Percentiles rank a stretch among this genome's conserved stretches.
Evolutionary conservation across 2,888 invertebrate genomes (phyloP).

Genomic region (Drosophila borborema): DNA sequence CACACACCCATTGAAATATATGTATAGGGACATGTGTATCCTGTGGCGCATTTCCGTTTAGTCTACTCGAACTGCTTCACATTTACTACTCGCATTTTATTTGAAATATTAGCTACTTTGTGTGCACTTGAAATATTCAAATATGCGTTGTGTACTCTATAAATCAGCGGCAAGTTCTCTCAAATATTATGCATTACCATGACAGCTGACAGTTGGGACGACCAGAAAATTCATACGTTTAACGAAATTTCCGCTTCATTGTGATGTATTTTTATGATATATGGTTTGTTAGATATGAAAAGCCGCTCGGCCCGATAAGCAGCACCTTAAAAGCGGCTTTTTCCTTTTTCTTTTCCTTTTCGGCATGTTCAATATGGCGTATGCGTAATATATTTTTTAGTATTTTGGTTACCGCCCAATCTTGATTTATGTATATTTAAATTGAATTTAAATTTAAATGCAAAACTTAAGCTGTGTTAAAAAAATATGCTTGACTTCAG

Average conservation of each 20-base stretch:
- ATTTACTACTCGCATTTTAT: slow-evolving; percentile 55
- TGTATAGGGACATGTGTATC: slow-evolving; percentile 16
- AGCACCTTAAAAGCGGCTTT: slow-evolving; percentile 21
- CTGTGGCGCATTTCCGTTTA: slow-evolving; percentile 14
- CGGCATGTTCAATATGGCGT: slow-evolving; percentile 27
- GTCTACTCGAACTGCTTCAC: slow-evolving; percentile 21
- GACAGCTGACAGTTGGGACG: slow-evolving; percentile 50
- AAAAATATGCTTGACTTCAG: not conserved
- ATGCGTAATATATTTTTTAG: slow-evolving; percentile 30
- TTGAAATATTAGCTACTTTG: slow-evolving; percentile 57
- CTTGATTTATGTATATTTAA: slow-evolving; percentile 22
- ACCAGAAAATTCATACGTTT: slow-evolving; percentile 19
- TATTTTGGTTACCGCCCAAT: not conserved
- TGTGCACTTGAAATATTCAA: slow-evolving; percentile 28
- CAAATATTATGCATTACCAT: slow-evolving; percentile 26
- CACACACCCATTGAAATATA: not conserved
- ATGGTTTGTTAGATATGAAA: slow-evolving; percentile 23
- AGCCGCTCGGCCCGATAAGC: slow-evolving; percentile 8
- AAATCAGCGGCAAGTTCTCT: slow-evolving; percentile 46
- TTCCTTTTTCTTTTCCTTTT: not conserved
- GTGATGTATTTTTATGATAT: slow-evolving; percentile 24
- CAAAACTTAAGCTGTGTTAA: not conserved
- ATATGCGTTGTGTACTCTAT: slow-evolving; percentile 19
- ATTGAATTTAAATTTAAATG: not conserved
- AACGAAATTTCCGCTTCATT: slow-evolving; percentile 7